Percentiles rank a stretch among this genome's conserved stretches.
These are phyloP conservation scores for Ferdinandea cuprea DNA, from an alignment of 2,888 invertebrate genomes.

Conservation along the genomic window DNA sequence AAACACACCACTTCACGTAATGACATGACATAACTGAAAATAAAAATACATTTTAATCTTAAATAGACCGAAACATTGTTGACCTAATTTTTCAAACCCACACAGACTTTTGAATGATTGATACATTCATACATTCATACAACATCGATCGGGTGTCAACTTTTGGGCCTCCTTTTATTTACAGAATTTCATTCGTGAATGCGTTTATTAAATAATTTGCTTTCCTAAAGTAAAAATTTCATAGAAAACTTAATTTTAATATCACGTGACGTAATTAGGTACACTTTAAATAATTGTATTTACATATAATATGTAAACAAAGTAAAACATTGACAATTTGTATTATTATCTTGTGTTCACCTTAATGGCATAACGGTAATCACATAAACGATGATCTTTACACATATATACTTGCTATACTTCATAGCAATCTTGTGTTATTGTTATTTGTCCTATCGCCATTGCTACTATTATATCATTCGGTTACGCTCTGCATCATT, in stretches of 20 bases:
- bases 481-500: constrained; percentile 35
- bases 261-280: neutral
- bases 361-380: constrained; percentile 12
- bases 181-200: no score
- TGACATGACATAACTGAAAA: constrained; percentile 1
- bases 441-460: neutral
- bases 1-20: neutral
- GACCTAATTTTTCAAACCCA: constrained; percentile 9
- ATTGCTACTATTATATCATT: constrained; percentile 39
- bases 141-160: no score
- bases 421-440: constrained; percentile 3
- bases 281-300: no score
- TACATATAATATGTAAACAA: no score
- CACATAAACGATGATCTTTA: neutral
- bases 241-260: no score
- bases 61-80: constrained; percentile 18
- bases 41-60: neutral
- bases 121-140: neutral
- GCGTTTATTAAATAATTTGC: no score
- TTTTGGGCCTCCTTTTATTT: no score
- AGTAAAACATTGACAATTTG: neutral
- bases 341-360: neutral
- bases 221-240: no score
- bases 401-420: constrained; percentile 1
- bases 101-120: neutral